Evolutionary conservation across 2,888 invertebrate genomes (phyloP), one percentile per base, ranked within the genome.

Genomic region (Tinea pellionella): DNA sequence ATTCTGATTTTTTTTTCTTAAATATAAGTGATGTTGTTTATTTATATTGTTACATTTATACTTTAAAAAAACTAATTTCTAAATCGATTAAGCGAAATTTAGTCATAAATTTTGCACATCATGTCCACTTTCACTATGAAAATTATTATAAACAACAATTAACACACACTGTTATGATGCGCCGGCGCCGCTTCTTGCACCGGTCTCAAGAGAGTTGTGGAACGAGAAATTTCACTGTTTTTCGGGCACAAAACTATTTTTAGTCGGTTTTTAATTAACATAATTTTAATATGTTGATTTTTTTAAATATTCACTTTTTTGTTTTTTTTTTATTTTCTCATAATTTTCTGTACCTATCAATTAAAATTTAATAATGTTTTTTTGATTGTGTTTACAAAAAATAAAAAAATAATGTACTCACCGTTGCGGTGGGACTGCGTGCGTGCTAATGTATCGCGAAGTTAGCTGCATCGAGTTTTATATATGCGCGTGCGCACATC

Each of bases 371-470:
- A n/a, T n/a, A n/a, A n/a, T n/a, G n/a, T n/a, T n/a, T n/a, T n/a
- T n/a, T n/a, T n/a, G n/a, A n/a, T n/a, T n/a, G n/a, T 13, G 24
- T 24, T 24, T 24, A 24, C 24, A 24, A 24, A 24, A 24, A 24
- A 24, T 37, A 1, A 12, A 6, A 37, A 37, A 37, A 12, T 37
- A 37, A 37, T 37, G 6, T 12, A 85, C 85, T 85, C 76, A 86
- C 84, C 71, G 73, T 73, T 73, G 70, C 70, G 69, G 69, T 69
- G 71, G 63, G 67, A 64, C 73, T 70, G 67, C 72, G 74, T 69
- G 72, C 72, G 74, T 76, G 70, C 72, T 81, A 77, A 74, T 85
- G 85, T 73, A 73, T 68, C 68, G 64, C 63, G 63, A 43, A 61
- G 65, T 16, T 11, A 66, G 65, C 64, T 74, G 80, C 75, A 71